Percentiles rank a stretch among this genome's conserved stretches.
Evolutionary conservation across 2,888 invertebrate genomes (phyloP).

Genomic region (Campoplex nolae): DNA sequence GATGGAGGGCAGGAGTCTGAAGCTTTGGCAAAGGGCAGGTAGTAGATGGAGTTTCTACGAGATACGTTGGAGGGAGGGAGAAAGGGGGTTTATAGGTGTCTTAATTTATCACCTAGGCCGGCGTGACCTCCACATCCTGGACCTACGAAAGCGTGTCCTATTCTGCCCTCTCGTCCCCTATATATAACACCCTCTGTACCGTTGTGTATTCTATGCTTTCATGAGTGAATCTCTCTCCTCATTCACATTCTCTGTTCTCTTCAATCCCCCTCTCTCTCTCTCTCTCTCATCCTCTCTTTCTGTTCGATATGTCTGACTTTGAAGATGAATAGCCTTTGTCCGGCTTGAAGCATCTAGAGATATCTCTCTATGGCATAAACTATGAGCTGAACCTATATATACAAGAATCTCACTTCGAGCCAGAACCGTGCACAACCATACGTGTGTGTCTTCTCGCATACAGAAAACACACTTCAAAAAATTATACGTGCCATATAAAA

Average conservation of each 20-base stretch:
- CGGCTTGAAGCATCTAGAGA: conserved; percentile 38
- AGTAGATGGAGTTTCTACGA: conserved; percentile 71
- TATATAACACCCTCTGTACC: conserved; percentile 26
- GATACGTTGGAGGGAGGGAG: conserved; percentile 58
- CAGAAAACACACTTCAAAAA: neutral
- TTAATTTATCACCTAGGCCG: conserved; percentile 78
- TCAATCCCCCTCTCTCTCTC: neutral
- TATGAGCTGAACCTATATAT: neutral
- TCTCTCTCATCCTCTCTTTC: conserved; percentile 7
- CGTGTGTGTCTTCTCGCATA: neutral
- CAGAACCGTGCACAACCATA: neutral
- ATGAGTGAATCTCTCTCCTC: conserved; percentile 47
- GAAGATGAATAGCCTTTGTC: conserved; percentile 63
- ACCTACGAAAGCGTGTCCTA: conserved; percentile 65
- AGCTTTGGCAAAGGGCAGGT: conserved; percentile 62
- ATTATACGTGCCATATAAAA: neutral
- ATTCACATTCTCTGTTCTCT: neutral
- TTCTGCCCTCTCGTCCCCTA: conserved; percentile 41
- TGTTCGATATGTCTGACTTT: conserved; percentile 58
- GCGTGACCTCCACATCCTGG: conserved; percentile 65
- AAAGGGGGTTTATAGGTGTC: conserved; percentile 67
- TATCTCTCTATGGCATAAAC: conserved; percentile 35
- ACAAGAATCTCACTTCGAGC: conserved; percentile 4
- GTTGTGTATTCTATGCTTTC: conserved; percentile 42
- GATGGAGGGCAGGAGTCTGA: conserved; percentile 52